These are phyloP conservation scores for Lochmaea crataegi DNA, from an alignment of 2,888 invertebrate species.

Conservation along the genomic window DNA sequence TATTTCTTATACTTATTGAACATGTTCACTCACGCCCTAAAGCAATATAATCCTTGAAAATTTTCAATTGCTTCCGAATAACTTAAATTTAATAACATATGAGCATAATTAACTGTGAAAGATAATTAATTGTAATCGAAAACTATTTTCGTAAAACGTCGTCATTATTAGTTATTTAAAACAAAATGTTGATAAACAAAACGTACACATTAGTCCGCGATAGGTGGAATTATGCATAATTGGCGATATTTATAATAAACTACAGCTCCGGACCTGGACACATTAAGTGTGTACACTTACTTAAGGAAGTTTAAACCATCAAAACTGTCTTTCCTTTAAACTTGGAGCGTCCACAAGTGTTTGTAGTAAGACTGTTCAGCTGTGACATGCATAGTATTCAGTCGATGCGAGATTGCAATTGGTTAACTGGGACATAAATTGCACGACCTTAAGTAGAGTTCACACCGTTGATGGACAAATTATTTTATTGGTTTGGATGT, in stretches of 20 bases:
- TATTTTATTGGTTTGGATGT: conserved; percentile 20
- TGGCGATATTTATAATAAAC: neutral
- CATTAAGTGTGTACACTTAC: conserved; percentile 6
- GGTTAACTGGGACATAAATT: conserved; percentile 57
- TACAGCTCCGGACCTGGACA: conserved; percentile 2
- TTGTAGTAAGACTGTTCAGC: conserved; percentile 56
- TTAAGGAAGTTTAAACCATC: conserved; percentile 45
- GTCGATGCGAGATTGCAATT: conserved; percentile 44
- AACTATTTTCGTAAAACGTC: too few species aligned
- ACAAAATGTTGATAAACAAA: too few species aligned
- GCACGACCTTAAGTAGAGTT: conserved; percentile 57
- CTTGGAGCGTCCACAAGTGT: conserved; percentile 64
- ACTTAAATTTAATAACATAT: too few species aligned
- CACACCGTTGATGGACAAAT: conserved; percentile 47
- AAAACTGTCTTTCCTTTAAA: conserved; percentile 59
- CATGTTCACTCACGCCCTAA: too few species aligned
- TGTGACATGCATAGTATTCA: conserved; percentile 52
- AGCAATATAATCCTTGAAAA: too few species aligned
- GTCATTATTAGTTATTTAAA: too few species aligned
- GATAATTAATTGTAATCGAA: too few species aligned
- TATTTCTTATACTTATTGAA: too few species aligned
- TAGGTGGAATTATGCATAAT: too few species aligned
- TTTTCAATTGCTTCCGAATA: too few species aligned
- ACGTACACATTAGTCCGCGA: too few species aligned
- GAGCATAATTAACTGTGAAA: too few species aligned